Evolutionary conservation across 2,888 invertebrate genomes (phyloP).

Genomic region (Pristionchus maxplancki): DNA sequence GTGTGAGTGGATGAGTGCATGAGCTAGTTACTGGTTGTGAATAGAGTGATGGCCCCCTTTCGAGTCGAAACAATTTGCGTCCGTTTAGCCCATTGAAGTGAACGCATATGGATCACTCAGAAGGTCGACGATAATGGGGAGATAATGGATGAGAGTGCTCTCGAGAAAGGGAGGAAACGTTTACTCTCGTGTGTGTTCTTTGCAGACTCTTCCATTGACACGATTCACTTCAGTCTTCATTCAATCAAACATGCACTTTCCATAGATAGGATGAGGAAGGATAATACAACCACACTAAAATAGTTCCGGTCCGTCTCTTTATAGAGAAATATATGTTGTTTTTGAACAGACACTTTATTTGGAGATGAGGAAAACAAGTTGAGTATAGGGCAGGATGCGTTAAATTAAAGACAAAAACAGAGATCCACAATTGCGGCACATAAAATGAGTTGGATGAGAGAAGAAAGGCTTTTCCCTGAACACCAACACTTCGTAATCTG

Average conservation of each 20-base stretch:
- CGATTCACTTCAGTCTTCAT: not conserved
- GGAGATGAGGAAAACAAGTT: not conserved
- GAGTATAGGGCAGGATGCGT: not conserved
- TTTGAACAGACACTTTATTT: not conserved
- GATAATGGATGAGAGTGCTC: slow-evolving; percentile 4
- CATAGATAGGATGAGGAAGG: not conserved
- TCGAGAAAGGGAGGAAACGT: not conserved
- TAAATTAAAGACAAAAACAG: not conserved
- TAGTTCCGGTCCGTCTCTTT: slow-evolving; percentile 5
- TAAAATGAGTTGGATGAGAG: not conserved
- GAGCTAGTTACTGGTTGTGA: slow-evolving; percentile 49
- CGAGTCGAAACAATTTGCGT: slow-evolving; percentile 44
- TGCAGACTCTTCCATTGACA: slow-evolving; percentile 8
- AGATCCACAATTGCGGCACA: not conserved
- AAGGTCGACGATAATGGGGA: slow-evolving; percentile 13
- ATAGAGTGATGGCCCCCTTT: slow-evolving; percentile 43
- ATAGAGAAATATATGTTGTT: not conserved
- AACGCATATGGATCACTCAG: slow-evolving; percentile 14
- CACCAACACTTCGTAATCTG: slow-evolving; percentile 15
- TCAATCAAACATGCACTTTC: slow-evolving; percentile 39
- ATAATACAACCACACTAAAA: slow-evolving; percentile 22
- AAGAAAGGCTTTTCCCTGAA: not conserved
- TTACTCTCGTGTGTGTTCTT: not conserved
- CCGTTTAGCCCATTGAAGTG: slow-evolving; percentile 38
- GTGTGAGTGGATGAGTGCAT: slow-evolving; percentile 15